phyloP scores from a whole-genome alignment of 1,140 invertebrate species.

The Holotrichia oblita region DNA sequence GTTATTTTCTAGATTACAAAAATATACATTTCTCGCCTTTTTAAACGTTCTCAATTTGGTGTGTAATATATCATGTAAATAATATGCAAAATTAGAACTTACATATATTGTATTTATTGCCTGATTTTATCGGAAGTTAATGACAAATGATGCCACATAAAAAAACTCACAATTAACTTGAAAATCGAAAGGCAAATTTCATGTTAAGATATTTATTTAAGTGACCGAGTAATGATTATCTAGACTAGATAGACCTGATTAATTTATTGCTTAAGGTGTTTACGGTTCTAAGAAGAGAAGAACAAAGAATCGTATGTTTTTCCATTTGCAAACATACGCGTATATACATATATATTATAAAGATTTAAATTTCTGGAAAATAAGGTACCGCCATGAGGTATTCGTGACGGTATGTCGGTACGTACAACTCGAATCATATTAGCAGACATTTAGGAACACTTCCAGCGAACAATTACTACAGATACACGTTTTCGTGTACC shows the following conservation, averaged over 20 bases:
- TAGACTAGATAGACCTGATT: slow-evolving; percentile 16
- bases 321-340: not conserved
- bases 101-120: too few relatives aligned
- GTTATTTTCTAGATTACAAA: too few relatives aligned
- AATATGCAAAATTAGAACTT: too few relatives aligned
- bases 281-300: slow-evolving; percentile 5
- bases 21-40: too few relatives aligned
- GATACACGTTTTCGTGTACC: not conserved
- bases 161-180: not conserved
- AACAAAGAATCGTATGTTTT: not conserved
- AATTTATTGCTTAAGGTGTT: slow-evolving; percentile 16
- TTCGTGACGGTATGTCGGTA: slow-evolving; percentile 3
- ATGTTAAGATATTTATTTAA: slow-evolving; percentile 21
- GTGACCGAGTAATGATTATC: not conserved
- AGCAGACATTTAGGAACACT: slow-evolving; percentile 18
- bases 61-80: too few relatives aligned
- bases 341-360: slow-evolving; percentile 8
- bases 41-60: too few relatives aligned
- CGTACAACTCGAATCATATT: slow-evolving; percentile 5
- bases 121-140: not conserved
- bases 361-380: slow-evolving; percentile 36
- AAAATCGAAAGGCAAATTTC: not conserved
- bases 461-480: slow-evolving; percentile 10
- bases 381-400: slow-evolving; percentile 1
- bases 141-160: slow-evolving; percentile 13